phyloP scores from a whole-genome alignment of 2,113 vertebrate species.

The Calyptommatus sinebrachiatus region DNA sequence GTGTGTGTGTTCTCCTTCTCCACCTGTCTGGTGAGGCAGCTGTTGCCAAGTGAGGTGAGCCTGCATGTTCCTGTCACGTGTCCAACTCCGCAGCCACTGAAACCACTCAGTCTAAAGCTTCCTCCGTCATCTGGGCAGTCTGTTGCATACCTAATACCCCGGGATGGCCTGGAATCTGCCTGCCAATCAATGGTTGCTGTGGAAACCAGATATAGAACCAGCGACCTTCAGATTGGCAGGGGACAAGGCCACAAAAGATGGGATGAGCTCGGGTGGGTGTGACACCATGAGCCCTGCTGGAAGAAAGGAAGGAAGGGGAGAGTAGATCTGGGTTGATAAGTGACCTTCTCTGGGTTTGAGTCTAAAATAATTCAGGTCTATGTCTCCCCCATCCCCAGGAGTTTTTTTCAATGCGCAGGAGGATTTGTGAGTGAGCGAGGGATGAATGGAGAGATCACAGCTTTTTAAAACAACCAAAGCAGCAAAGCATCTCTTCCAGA shows the following conservation, averaged over 20 bases:
- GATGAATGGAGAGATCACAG: background rate
- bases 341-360: background rate
- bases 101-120: background rate
- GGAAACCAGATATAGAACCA: background rate
- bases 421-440: background rate
- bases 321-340: no score
- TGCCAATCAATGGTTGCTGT: constrained; percentile 22
- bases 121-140: background rate
- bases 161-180: background rate
- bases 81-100: background rate
- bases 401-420: no score
- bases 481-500: background rate
- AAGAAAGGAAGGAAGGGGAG: no score
- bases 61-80: background rate
- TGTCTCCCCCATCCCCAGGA: no score
- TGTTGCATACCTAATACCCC: background rate
- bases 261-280: background rate
- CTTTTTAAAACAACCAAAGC: background rate
- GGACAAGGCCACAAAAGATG: background rate
- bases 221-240: background rate
- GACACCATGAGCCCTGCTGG: no score
- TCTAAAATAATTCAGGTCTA: background rate
- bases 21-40: no score
- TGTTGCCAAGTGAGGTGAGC: background rate
- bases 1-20: background rate